Evolutionary conservation across 2,113 vertebrate species (phyloP).

Genomic region (Tringa solitaria): DNA sequence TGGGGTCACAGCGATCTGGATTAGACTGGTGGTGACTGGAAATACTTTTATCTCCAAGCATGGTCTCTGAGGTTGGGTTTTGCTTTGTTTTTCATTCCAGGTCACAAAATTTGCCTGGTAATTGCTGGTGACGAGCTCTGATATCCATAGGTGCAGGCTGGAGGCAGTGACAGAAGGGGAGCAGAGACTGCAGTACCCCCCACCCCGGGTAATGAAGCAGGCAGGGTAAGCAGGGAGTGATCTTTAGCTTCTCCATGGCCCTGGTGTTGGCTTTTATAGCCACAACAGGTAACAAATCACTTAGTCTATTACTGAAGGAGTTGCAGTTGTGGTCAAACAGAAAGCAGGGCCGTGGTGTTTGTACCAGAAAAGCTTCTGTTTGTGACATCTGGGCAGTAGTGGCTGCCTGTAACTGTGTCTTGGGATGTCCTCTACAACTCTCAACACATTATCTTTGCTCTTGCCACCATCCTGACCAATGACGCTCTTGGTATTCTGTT

Average conservation of each 20-base stretch:
- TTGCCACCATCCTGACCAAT: not conserved
- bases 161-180: not conserved
- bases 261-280: not conserved
- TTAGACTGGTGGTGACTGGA: not conserved
- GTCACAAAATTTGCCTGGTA: not conserved
- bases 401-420: not conserved
- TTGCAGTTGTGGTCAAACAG: not conserved
- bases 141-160: too few species aligned
- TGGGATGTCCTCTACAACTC: not conserved
- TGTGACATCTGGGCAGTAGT: fast-evolving
- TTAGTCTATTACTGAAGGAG: not conserved
- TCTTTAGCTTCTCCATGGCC: not conserved
- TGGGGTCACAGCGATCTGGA: not conserved
- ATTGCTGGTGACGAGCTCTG: too few species aligned
- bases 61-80: not conserved
- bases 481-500: not conserved
- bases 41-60: not conserved
- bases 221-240: not conserved
- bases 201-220: fast-evolving
- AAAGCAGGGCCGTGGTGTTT: not conserved
- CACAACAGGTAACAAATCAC: not conserved
- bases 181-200: not conserved
- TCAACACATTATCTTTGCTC: not conserved
- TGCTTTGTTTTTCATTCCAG: not conserved
- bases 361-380: fast-evolving